Evolutionary conservation across 2,888 invertebrate genomes (phyloP).

Genomic region (Lithophane leautieri): DNA sequence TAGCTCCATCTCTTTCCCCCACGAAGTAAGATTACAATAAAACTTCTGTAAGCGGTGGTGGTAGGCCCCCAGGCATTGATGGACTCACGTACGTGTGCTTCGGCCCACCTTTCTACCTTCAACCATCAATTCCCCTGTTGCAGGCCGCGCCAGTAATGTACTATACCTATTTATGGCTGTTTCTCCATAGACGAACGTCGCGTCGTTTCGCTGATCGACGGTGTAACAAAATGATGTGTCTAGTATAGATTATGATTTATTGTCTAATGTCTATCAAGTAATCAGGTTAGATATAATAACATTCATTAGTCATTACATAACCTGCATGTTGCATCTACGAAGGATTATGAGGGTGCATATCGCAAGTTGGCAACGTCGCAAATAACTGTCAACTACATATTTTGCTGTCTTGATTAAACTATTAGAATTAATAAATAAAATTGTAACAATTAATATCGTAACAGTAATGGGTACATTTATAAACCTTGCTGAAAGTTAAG

Average conservation of each 20-base stretch:
- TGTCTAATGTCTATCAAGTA: conserved; percentile 4
- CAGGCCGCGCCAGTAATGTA: too few relatives aligned
- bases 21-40: too few relatives aligned
- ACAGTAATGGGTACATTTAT: not conserved
- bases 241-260: conserved; percentile 18
- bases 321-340: not conserved
- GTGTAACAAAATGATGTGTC: conserved; percentile 16
- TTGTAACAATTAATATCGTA: not conserved
- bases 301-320: not conserved
- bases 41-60: too few relatives aligned
- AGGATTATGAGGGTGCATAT: too few relatives aligned
- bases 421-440: not conserved
- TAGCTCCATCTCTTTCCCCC: too few relatives aligned
- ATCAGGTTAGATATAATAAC: not conserved
- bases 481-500: too few relatives aligned
- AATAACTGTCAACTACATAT: not conserved
- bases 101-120: too few relatives aligned
- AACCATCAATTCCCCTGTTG: too few relatives aligned
- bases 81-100: too few relatives aligned
- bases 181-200: not conserved
- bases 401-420: not conserved
- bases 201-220: not conserved
- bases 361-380: not conserved
- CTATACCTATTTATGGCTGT: not conserved
- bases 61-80: too few relatives aligned